Base-by-base conservation (phyloP, 1,140 invertebrate species). In the Vollenhovia emeryi region DNA sequence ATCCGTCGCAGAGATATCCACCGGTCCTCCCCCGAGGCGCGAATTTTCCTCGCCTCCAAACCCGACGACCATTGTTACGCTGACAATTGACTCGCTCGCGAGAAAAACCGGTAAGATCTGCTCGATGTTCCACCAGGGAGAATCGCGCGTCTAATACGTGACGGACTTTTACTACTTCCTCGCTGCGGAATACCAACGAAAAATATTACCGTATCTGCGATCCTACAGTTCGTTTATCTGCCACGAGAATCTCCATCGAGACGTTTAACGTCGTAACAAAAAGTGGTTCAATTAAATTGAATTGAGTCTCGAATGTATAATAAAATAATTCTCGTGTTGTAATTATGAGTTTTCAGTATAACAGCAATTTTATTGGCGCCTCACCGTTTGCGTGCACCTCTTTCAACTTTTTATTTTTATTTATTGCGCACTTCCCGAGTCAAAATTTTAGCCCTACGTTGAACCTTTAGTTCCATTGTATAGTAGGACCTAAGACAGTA, bases 21-120 rank as follows among this genome's bases (percentile, higher is more conserved):
- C 15, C 36, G 43, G 57, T 33, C n/a, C 30, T 45, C 21, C 18
- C 15, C 27, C 9, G 27, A n/a, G 48, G n/a, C 59, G 60, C 43
- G 60, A 68, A 68, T 79, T 68, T 55, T 30, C 30, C 36, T 33
- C 52, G 13, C 15, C 24, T 30, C 36, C 24, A 36, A 52, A 78
- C 15, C 30, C n/a, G 40, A 69, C 69, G 15, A 33, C 55, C 18
- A 90, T 87, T 89, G 85, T 89, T 78, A 83, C 73, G 45, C 6
- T 50, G 43, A 78, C 79, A 59, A 68, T 57, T 45, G 71, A 60
- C 43, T 64, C 43, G 66, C 27, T 71, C 11, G 71, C 48, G 30
- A 71, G 9, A 60, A 76, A 64, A 86, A 80, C 15, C 27, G 9
- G 52, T 59, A 73, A 73, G 66, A 33, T 13, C 60, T n/a, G 66